Base-by-base conservation (phyloP, 2,888 invertebrate genomes). In the Anthophora plumipes region DNA sequence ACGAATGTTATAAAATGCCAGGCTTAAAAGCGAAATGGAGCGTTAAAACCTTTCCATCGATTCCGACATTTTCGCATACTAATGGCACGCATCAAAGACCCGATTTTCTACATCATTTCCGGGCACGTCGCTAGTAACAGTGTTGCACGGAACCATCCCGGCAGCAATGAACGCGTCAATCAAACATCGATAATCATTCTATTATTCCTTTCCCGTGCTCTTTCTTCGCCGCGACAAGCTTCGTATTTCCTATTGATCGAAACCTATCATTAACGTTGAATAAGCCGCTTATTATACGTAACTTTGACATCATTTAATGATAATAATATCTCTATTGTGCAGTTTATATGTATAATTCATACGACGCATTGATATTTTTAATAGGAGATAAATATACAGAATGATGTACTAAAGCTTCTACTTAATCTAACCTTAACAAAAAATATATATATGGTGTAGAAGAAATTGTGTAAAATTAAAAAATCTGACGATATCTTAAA, bases 81-180 rank as follows among this genome's bases (percentile, higher is more conserved):
- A 77, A 63, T 72, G 61, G 67, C 60, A 22, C 48, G 48, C 61
- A 25, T 71, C 71, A 78, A 66, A 61, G 60, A 78, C 67, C 66
- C 20, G 66, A 80, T 71, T 67, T 80, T 61, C 63, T 71, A 77
- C 85, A 81, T 82, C 78, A 85, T 85, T 85, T 72, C 74, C 66
- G 82, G 39, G 68, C 63, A 74, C 77, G 81, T 84, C 81, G 61
- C 37, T 46, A 48, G 70, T 72, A 76, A 54, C 63, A 64, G 31
- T 50, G 69, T 37, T 52, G 71, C 54, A 37, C 37, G 31, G 67
- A 41, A 77, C 41, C n/a, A n/a, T n/a, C n/a, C 67, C 71, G 60
- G 20, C 66, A 54, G 61, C 76, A 64, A 82, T 85, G 85, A 82
- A 85, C 82, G 79, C 80, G 72, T 75, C 82, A 79, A 85, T 85